Conservation (phyloP, 2,113 vertebrate species). For the Lasiurus borealis region DNA sequence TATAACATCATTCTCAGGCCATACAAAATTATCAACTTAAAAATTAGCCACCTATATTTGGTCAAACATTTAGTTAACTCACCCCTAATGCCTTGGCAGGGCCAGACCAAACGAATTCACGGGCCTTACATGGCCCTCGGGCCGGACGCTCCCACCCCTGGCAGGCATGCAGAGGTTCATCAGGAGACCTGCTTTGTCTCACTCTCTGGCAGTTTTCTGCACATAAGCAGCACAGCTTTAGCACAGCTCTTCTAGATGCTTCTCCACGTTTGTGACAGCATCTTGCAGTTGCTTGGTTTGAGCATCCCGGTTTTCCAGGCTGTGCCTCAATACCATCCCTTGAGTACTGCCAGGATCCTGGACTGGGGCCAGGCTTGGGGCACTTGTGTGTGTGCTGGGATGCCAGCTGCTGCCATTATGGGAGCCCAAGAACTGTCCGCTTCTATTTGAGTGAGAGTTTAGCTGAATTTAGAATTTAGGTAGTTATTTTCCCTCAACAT, state of each 20-base stretch:
- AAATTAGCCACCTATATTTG: no score
- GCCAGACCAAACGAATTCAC: no score
- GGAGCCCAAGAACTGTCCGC: not conserved
- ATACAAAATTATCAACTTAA: no score
- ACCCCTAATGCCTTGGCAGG: no score
- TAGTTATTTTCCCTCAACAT: not conserved
- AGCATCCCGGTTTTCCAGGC: conserved; percentile 86
- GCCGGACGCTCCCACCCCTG: no score
- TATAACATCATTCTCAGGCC: no score
- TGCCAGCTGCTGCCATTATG: not conserved
- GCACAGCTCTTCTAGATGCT: conserved; percentile 98
- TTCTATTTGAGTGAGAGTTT: not conserved
- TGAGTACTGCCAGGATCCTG: not conserved
- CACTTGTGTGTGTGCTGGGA: not conserved
- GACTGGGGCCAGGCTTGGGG: not conserved
- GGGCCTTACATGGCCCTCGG: no score
- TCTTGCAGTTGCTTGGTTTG: conserved; percentile 96
- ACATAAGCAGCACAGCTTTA: conserved; percentile 95
- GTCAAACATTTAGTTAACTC: no score
- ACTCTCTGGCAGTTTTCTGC: conserved; percentile 95
- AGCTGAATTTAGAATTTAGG: not conserved
- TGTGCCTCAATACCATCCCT: conserved; percentile 67
- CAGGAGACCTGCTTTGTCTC: conserved; percentile 96
- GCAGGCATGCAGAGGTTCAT: conserved; percentile 91
- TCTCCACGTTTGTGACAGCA: conserved; percentile 95